Percentiles rank a stretch among this genome's conserved stretches.
phyloP scores from a whole-genome alignment of 2,888 invertebrate genomes.

The Melolontha melolontha region DNA sequence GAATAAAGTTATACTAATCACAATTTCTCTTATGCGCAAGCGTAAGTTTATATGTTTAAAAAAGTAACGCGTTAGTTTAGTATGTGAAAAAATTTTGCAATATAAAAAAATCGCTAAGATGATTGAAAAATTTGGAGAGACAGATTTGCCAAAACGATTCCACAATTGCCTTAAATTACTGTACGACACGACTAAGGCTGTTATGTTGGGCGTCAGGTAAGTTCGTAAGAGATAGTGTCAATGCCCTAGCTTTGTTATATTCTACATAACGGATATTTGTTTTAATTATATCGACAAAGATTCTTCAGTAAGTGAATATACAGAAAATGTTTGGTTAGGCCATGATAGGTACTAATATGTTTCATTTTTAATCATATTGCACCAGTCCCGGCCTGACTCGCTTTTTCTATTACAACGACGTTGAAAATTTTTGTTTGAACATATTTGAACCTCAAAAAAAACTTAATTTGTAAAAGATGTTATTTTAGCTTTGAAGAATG shows the following conservation, averaged over 20 bases:
- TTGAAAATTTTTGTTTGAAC: conserved; percentile 9
- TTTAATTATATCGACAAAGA: conserved; percentile 41
- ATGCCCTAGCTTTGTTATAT: conserved; percentile 60
- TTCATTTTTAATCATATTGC: conserved; percentile 64
- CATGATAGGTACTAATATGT: conserved; percentile 66
- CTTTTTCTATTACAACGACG: conserved; percentile 45
- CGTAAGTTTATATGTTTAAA: conserved; percentile 29
- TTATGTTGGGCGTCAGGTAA: conserved; percentile 56
- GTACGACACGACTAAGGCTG: conserved; percentile 51
- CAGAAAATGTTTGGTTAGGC: conserved; percentile 56
- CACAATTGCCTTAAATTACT: conserved; percentile 34
- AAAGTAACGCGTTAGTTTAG: conserved; percentile 1
- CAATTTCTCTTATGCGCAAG: conserved; percentile 2
- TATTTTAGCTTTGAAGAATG: conserved; percentile 35
- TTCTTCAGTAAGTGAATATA: conserved; percentile 34
- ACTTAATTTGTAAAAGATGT: conserved; percentile 15
- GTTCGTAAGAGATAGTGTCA: conserved; percentile 53
- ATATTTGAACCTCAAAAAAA: conserved; percentile 1
- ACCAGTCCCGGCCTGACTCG: conserved; percentile 68
- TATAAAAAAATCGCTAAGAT: neutral
- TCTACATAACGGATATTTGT: conserved; percentile 48
- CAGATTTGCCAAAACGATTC: neutral
- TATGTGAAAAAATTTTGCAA: conserved; percentile 1
- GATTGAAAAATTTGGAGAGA: neutral
- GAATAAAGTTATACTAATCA: too few species aligned